These are phyloP conservation scores for Lochmaea capreae DNA, from an alignment of 2,888 invertebrate genomes.

Conservation along the genomic window DNA sequence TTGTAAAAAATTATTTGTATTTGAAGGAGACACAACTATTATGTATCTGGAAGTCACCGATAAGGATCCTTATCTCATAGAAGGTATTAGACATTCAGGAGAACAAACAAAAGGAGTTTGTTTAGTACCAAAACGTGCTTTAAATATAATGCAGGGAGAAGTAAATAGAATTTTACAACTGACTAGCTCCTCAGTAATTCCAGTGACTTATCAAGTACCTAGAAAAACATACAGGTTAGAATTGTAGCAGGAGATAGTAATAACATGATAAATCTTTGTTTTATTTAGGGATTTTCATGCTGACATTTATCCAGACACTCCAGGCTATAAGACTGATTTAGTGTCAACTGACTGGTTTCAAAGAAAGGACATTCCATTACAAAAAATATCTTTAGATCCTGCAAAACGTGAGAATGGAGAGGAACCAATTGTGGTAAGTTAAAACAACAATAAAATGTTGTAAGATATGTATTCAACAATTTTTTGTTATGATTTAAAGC, in stretches of 20 bases:
- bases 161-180: slow-evolving; percentile 92
- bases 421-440: slow-evolving; percentile 72
- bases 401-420: slow-evolving; percentile 75
- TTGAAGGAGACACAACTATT: slow-evolving; percentile 85
- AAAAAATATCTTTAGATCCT: slow-evolving; percentile 87
- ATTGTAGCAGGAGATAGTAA: slow-evolving; percentile 2
- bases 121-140: slow-evolving; percentile 89
- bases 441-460: background rate
- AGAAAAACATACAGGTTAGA: slow-evolving; percentile 64
- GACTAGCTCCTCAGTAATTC: slow-evolving; percentile 87
- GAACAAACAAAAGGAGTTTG: slow-evolving; percentile 96
- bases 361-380: slow-evolving; percentile 79
- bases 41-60: slow-evolving; percentile 91
- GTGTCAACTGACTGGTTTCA: slow-evolving; percentile 86
- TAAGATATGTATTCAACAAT: too few relatives aligned
- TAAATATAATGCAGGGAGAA: slow-evolving; percentile 97
- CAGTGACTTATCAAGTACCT: slow-evolving; percentile 87
- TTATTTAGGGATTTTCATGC: slow-evolving; percentile 85
- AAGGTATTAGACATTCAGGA: slow-evolving; percentile 88
- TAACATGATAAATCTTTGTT: background rate
- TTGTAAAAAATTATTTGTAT: background rate
- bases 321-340: slow-evolving; percentile 82
- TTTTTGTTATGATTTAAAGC: too few relatives aligned
- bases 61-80: slow-evolving; percentile 89
- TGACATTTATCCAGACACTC: slow-evolving; percentile 93